Percentiles rank a stretch among this genome's conserved stretches.
phyloP scores from a whole-genome alignment of 1,140 invertebrate genomes.

The Caenorhabditis briggsae region DNA sequence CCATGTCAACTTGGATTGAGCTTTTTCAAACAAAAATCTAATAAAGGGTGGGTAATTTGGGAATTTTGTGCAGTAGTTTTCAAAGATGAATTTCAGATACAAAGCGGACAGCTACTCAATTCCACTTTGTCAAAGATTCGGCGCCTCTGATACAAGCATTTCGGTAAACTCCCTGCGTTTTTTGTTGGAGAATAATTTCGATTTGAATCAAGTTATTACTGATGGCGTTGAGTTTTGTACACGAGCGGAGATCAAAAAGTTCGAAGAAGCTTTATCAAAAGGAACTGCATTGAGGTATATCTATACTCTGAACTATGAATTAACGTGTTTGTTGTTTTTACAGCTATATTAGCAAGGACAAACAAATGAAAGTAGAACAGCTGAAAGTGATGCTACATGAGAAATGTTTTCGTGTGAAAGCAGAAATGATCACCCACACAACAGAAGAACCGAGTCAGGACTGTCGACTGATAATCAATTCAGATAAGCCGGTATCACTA shows the following conservation, averaged over 20 bases:
- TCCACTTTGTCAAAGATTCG: constrained; percentile 35
- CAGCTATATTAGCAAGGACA: neutral
- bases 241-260: neutral
- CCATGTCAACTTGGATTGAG: constrained; percentile 21
- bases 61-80: neutral
- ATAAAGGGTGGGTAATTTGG: neutral
- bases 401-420: neutral
- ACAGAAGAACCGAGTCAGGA: constrained; percentile 18
- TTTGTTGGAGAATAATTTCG: neutral
- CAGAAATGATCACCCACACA: neutral
- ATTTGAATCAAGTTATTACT: constrained; percentile 7
- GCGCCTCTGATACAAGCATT: neutral
- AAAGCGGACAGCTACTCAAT: constrained; percentile 20
- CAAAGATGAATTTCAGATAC: constrained; percentile 5
- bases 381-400: constrained; percentile 31
- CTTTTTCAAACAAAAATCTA: constrained; percentile 11
- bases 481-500: neutral
- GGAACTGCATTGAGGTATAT: neutral
- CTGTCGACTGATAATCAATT: neutral
- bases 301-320: neutral
- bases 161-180: neutral
- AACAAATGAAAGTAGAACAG: neutral
- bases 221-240: constrained; percentile 24
- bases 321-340: neutral
- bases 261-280: neutral